A percentile compares a stretch with the other conserved stretches of the same genome.
phyloP scores from a whole-genome alignment of 1,140 invertebrate species.

The Anastrepha obliqua region DNA sequence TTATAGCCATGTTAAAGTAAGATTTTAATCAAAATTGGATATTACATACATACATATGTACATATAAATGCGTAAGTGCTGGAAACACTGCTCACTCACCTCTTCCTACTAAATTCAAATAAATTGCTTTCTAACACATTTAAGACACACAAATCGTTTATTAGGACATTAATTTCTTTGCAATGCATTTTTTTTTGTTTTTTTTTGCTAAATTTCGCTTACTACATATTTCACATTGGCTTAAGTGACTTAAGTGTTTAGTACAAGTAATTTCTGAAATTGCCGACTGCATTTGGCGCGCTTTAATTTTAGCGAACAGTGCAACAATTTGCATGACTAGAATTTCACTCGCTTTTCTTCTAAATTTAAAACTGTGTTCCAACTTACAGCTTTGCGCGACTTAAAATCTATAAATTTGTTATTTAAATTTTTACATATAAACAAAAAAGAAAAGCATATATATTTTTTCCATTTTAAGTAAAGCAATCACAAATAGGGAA shows the following conservation, averaged over 20 bases:
- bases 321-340: constrained; percentile 20
- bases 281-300: background rate
- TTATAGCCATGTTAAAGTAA: too few relatives aligned
- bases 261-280: background rate
- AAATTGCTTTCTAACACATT: background rate
- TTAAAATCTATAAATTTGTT: background rate
- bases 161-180: constrained; percentile 26
- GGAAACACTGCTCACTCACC: too few relatives aligned
- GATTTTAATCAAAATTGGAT: too few relatives aligned
- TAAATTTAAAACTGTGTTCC: background rate
- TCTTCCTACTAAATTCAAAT: too few relatives aligned
- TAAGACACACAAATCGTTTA: constrained; percentile 39
- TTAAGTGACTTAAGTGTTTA: background rate
- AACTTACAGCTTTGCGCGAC: background rate
- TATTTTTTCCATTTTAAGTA: background rate
- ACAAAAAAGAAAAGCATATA: too few relatives aligned
- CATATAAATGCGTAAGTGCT: too few relatives aligned
- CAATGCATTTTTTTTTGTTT: background rate
- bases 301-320: background rate
- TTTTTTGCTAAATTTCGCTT: too few relatives aligned
- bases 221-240: background rate
- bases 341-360: background rate
- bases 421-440: background rate
- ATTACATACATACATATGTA: too few relatives aligned
- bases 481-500: background rate